Conservation (phyloP, 35 echinoderm and acorn worm species). For the Strongylocentrotus purpuratus region DNA sequence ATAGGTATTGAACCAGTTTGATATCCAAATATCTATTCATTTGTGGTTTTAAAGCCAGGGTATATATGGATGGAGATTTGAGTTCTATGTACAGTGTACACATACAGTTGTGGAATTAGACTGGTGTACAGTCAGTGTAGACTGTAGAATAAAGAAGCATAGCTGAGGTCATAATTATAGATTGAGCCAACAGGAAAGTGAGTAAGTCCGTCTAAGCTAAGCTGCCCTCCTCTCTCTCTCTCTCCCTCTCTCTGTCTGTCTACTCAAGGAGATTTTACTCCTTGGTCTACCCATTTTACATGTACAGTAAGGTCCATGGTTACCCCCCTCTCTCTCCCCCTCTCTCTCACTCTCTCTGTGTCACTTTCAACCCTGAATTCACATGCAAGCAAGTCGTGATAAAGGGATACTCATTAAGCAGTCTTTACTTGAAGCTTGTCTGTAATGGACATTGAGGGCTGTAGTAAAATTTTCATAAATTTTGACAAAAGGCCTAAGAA, state of each 20-base stretch:
- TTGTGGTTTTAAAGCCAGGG: background rate
- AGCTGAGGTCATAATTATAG: background rate
- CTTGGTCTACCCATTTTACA: too few species aligned
- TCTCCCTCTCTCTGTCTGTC: background rate
- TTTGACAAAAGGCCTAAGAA: too few species aligned
- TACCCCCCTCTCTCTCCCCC: too few species aligned
- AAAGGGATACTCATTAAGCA: background rate
- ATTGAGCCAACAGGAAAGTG: background rate
- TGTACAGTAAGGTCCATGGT: too few species aligned
- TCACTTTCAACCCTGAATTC: too few species aligned
- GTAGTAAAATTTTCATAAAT: background rate
- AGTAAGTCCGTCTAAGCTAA: background rate
- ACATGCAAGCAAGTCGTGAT: too few species aligned
- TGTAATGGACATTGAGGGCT: background rate
- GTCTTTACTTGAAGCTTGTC: background rate
- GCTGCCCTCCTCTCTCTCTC: background rate
- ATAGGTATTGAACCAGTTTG: too few species aligned
- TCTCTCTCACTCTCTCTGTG: too few species aligned
- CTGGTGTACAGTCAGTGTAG: background rate
- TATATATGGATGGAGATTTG: background rate
- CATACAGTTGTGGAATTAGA: background rate
- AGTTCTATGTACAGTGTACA: background rate
- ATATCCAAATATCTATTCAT: too few species aligned
- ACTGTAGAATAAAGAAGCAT: background rate
- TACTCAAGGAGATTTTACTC: too few species aligned